These are phyloP conservation scores for Ophion obscuratus DNA, from an alignment of 2,888 invertebrate species.

Conservation along the genomic window DNA sequence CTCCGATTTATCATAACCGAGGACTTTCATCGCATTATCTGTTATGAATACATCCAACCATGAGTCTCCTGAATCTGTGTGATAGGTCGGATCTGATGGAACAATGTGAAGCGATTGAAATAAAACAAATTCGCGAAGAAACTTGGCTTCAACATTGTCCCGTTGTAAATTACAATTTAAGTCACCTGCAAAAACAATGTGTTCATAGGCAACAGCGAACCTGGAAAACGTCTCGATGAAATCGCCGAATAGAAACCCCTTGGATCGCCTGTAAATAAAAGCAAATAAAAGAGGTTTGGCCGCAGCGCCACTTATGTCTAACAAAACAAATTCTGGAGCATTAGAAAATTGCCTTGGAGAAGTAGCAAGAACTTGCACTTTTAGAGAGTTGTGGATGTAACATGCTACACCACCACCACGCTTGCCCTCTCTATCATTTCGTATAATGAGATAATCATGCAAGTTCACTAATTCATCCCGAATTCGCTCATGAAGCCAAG, in stretches of 20 bases:
- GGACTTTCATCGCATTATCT: not conserved
- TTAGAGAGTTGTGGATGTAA: not conserved
- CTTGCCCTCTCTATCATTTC: not conserved
- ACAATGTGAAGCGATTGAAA: not conserved
- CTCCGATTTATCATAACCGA: not conserved
- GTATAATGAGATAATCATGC: not conserved
- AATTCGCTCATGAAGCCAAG: not conserved
- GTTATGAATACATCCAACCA: not conserved
- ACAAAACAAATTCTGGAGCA: not conserved
- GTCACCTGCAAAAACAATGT: not conserved
- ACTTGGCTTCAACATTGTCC: not conserved
- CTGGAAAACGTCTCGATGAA: not conserved
- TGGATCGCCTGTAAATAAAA: not conserved
- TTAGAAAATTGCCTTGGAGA: not conserved
- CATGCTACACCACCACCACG: not conserved
- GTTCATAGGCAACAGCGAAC: not conserved
- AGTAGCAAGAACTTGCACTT: not conserved
- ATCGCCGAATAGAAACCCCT: not conserved
- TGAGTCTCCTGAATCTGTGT: not conserved
- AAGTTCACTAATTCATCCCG: not conserved
- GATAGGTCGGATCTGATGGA: not conserved
- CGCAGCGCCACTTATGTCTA: not conserved
- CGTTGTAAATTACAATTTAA: not conserved
- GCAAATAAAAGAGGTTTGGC: not conserved
- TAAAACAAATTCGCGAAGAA: not conserved